Base-by-base conservation (phyloP, 2,113 vertebrate species). In the Antechinus flavipes region DNA sequence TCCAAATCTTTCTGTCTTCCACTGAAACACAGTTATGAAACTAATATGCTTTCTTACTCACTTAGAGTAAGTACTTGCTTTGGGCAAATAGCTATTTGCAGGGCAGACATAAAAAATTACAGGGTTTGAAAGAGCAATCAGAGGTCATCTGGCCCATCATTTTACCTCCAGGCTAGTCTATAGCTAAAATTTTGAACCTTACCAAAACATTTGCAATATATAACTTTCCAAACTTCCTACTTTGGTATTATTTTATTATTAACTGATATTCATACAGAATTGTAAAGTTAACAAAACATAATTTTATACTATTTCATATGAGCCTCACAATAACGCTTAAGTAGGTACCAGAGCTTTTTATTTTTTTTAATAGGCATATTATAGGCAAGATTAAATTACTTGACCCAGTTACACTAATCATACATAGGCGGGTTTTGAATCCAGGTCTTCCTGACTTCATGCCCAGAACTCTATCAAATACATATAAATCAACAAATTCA, bases 101-200 rank as follows among this genome's bases (percentile, higher is more conserved):
- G 92, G 46, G 55, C 92, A 97, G 26, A 94, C 8, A 93, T 46
- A 92, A 94, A 35, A 95, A 96, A 52, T 54, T 90, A 90, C 3
- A 49, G 24, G 92, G 55, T 42, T 46, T 91, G 16, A 49, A 90
- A 68, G 95, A 92, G 30, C 27, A 47, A 68, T 92, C 27, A 54
- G 23, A 90, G n/a, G n/a, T 84, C 68, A 84, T 23, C 68, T 84
- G n/a, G 68, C 6, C 68, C 68, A 84, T 84, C 68, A 42, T 19
- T 84, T 84, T 84, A 84, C n/a, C 68, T 84, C n/a, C 35, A 84
- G 68, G 68, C 1, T 42, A 84, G n/a, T 84, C 68, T 84, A 42
- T 1, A n/a, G 35, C 30, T 76, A 76, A n/a, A n/a, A 19, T n/a
- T 76, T 3, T 19, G n/a, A 76, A 76, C 19, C n/a, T 42, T 84